Base-by-base conservation (phyloP, 92 coral and sea anemone species). In the Phenganax stokvisi region DNA sequence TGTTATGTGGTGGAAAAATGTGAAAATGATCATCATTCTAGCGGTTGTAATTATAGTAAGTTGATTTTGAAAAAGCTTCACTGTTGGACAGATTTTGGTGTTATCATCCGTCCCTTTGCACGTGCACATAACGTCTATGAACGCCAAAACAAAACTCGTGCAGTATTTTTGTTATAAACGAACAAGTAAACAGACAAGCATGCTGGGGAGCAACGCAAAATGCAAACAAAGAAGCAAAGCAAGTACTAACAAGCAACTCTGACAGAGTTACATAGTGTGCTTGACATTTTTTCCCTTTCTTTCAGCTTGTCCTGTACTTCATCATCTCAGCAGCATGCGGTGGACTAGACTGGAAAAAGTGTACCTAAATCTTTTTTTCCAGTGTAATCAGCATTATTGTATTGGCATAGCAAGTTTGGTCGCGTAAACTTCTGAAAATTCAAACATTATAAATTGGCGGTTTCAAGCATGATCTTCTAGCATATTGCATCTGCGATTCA, bases 1-100 rank as follows among this genome's bases (percentile, higher is more conserved):
- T 57, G 98, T 97, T 60, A 94, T 94, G 98, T 94, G 98, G 92
- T 92, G 92, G 98, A 94, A 94, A 74, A 94, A 94, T 72, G 92
- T 90, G 80, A 94, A 94, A 82, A 90, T 94, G 76, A 92, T 93
- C 75, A 88, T 94, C 13, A 92, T 94, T 59, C 84, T 94, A 10
- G 85, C 87, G 28, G 58, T 92, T 71, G 91, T 94, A 37, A 82
- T 90, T n/a, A 92, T 94, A 70, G 98, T 94, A 83, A 94, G 98
- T 94, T 56, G 44, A 58, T 58, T 15, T 9, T 12, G 15, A 37
- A 37, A 37, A 37, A 5, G 47, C 47, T 37, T 37, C 47, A 37
- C 47, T 2, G 2, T 2, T 1, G 5, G 47, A 37, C 47, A 37
- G 47, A 37, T 37, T 37, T 37, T 37, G 47, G 47, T 37, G 47